Percentiles rank a stretch among this genome's conserved stretches.
Evolutionary conservation across 2,113 vertebrate genomes (phyloP).

Genomic region (Coregonus clupeaformis): DNA sequence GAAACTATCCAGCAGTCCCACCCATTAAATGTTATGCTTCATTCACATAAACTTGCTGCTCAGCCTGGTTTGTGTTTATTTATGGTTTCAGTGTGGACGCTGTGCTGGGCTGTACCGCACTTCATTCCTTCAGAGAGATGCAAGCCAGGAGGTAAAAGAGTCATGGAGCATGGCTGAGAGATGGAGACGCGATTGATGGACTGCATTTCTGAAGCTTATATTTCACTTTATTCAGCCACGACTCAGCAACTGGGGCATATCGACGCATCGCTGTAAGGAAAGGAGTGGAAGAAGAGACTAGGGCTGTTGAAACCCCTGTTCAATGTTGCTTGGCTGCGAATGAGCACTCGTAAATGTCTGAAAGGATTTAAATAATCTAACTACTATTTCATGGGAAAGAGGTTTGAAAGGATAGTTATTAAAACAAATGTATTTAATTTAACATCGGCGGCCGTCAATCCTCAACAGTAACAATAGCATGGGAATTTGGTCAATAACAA

Average conservation of each 20-base stretch:
- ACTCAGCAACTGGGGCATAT: constrained; percentile 46
- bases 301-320: not conserved
- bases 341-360: constrained; percentile 64
- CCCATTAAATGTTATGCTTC: constrained; percentile 72
- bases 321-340: constrained; percentile 44
- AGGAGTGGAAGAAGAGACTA: constrained; percentile 33
- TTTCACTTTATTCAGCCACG: constrained; percentile 63
- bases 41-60: constrained; percentile 69
- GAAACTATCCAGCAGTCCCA: constrained; percentile 58
- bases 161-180: constrained; percentile 52
- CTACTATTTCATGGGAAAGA: constrained; percentile 42
- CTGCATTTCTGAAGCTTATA: constrained; percentile 68
- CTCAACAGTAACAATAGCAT: constrained; percentile 48
- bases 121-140: constrained; percentile 62
- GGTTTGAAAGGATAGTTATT: constrained; percentile 57
- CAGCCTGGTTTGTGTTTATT: constrained; percentile 66
- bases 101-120: constrained; percentile 38
- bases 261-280: constrained; percentile 56
- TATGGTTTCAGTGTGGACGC: constrained; percentile 64
- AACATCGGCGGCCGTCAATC: constrained; percentile 47
- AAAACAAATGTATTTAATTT: constrained; percentile 62
- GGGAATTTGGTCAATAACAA: too few relatives aligned
- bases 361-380: constrained; percentile 62
- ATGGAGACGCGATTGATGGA: constrained; percentile 64
- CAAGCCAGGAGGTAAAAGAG: constrained; percentile 57